phyloP scores from a whole-genome alignment of 2,113 vertebrate genomes.

The Arothron firmamentum region DNA sequence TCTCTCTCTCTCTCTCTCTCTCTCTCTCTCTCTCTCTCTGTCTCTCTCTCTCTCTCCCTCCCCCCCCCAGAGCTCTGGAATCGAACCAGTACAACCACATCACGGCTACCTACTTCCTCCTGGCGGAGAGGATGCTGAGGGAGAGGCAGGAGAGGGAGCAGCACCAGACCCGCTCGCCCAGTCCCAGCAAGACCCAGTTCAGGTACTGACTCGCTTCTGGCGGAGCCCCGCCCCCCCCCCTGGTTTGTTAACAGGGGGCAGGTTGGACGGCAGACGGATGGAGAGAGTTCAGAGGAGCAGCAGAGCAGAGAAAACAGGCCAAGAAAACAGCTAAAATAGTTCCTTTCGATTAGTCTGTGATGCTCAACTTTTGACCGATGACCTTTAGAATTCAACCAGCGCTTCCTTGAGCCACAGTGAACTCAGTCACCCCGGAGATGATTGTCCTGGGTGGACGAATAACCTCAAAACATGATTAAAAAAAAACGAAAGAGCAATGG shows the following conservation, averaged over 20 bases:
- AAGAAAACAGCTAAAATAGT: slow-evolving; percentile 10
- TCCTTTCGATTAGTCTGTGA: too few relatives aligned
- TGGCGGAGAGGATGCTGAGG: slow-evolving; percentile 93
- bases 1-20: neutral
- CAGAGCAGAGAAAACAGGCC: slow-evolving; percentile 15
- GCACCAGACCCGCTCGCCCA: slow-evolving; percentile 88
- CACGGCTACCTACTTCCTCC: slow-evolving; percentile 96
- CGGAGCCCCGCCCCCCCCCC: neutral
- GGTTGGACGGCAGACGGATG: slow-evolving; percentile 36
- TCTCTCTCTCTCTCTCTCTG: too few relatives aligned
- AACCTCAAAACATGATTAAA: too few relatives aligned
- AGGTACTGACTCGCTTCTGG: slow-evolving; percentile 72
- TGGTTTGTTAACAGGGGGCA: slow-evolving; percentile 22
- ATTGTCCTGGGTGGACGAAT: too few relatives aligned
- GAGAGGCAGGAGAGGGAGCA: slow-evolving; percentile 93
- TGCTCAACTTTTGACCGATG: too few relatives aligned
- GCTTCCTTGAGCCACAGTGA: too few relatives aligned
- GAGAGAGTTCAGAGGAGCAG: neutral
- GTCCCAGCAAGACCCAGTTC: slow-evolving; percentile 97
- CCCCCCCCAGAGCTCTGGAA: slow-evolving; percentile 89
- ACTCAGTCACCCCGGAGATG: too few relatives aligned
- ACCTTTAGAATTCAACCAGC: too few relatives aligned
- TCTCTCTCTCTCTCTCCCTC: too few relatives aligned
- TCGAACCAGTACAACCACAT: slow-evolving; percentile 99
- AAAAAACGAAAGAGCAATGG: too few relatives aligned